phyloP scores from a whole-genome alignment of 2,113 vertebrate species.

The Pogona vitticeps region DNA sequence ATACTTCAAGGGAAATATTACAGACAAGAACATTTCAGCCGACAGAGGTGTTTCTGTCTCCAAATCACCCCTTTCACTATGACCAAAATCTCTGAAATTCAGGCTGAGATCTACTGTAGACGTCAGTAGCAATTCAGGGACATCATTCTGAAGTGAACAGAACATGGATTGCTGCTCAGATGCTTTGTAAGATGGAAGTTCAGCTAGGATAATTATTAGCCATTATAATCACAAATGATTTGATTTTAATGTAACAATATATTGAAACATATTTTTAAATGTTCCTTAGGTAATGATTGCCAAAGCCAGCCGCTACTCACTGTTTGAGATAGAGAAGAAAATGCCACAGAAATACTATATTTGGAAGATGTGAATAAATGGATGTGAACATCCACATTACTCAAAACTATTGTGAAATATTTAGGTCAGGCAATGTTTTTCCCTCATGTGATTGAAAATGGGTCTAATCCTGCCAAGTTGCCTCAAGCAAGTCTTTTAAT shows the following conservation, averaged over 20 bases:
- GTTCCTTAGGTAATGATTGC: too few species aligned
- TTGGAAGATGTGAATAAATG: fast-evolving
- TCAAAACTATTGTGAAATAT: background rate
- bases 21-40: constrained; percentile 46
- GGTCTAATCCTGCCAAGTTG: background rate
- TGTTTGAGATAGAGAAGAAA: background rate
- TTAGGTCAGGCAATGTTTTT: background rate
- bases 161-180: constrained; percentile 21
- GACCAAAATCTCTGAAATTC: background rate
- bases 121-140: background rate
- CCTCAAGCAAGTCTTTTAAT: background rate
- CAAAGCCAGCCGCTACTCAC: background rate
- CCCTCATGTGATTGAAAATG: background rate
- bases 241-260: background rate
- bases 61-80: constrained; percentile 50
- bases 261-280: background rate
- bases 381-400: background rate
- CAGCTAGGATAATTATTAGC: background rate
- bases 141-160: background rate
- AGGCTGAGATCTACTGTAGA: background rate
- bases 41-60: constrained; percentile 36
- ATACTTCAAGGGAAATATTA: constrained; percentile 46
- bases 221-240: background rate
- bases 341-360: background rate
- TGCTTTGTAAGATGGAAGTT: constrained; percentile 25